phyloP scores from a whole-genome alignment of 2,888 invertebrate genomes.

The Alloscopus bannaensis region DNA sequence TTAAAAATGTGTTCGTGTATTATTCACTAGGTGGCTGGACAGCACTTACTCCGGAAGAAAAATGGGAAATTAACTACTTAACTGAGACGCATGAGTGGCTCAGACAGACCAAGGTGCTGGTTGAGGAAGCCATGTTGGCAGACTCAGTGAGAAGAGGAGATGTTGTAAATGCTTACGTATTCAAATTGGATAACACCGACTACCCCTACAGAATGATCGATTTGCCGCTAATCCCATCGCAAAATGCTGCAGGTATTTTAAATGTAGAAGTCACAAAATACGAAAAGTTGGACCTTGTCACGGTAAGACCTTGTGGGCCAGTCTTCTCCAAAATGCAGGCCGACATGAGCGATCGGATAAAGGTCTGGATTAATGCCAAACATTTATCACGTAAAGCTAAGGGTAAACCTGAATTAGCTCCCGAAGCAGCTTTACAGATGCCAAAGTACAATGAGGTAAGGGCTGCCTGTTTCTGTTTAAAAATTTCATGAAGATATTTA shows the following conservation, averaged over 20 bases:
- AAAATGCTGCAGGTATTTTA: not conserved
- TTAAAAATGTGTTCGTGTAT: too few species aligned
- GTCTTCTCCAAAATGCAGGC: not conserved
- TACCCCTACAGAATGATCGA: constrained; percentile 14
- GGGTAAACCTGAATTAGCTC: too few species aligned
- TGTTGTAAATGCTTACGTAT: not conserved
- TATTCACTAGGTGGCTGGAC: not conserved
- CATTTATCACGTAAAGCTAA: too few species aligned
- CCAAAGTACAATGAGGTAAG: too few species aligned
- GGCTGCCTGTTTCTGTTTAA: too few species aligned
- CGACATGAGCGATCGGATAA: not conserved
- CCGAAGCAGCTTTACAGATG: too few species aligned
- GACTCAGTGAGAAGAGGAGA: constrained; percentile 5
- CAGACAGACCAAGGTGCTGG: not conserved
- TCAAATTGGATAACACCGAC: constrained; percentile 24
- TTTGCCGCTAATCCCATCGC: not conserved
- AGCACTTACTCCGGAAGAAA: constrained; percentile 4
- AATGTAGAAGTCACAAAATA: constrained; percentile 21
- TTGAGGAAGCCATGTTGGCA: not conserved
- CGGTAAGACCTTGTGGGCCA: not conserved
- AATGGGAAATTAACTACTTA: constrained; percentile 3
- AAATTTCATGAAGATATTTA: too few species aligned
- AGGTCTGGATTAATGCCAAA: not conserved
- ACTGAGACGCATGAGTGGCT: not conserved
- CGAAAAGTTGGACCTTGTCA: not conserved